These are phyloP conservation scores for Asarcornis scutulata DNA, from an alignment of 2,113 vertebrate species.

Conservation along the genomic window DNA sequence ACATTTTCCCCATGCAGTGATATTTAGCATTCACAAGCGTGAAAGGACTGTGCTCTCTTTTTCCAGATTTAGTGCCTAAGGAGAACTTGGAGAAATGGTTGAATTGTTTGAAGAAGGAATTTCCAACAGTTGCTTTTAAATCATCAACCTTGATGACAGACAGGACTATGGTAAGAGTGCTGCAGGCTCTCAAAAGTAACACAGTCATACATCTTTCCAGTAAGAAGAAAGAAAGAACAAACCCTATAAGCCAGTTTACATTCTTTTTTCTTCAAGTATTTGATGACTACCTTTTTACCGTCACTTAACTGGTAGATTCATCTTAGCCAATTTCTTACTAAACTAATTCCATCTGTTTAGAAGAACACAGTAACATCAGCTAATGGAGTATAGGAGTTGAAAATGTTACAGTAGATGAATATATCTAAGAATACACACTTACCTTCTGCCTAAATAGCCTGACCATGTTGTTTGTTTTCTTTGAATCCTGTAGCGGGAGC, in stretches of 20 bases:
- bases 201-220: not conserved
- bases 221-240: not conserved
- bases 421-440: not conserved
- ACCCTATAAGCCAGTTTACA: not conserved
- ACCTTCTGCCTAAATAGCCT: not conserved
- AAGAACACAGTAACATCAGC: not conserved
- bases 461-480: fast-evolving
- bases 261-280: not conserved
- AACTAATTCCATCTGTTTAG: not conserved
- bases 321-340: not conserved
- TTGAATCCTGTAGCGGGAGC: slow-evolving; percentile 71
- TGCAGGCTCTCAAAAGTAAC: not conserved
- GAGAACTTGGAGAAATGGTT: slow-evolving; percentile 88
- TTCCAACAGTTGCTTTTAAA: slow-evolving; percentile 91
- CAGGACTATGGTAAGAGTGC: slow-evolving; percentile 77
- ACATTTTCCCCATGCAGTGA: not conserved
- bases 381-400: not conserved
- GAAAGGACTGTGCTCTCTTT: not conserved
- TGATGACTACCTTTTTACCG: not conserved
- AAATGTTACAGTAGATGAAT: not conserved
- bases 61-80: slow-evolving; percentile 90
- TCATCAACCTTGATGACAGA: slow-evolving; percentile 79
- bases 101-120: slow-evolving; percentile 83
- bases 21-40: not conserved
- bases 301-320: not conserved